A percentile compares a stretch with the other conserved stretches of the same genome.
Conservation (phyloP, 2,888 invertebrate genomes). For the Timema podura region DNA sequence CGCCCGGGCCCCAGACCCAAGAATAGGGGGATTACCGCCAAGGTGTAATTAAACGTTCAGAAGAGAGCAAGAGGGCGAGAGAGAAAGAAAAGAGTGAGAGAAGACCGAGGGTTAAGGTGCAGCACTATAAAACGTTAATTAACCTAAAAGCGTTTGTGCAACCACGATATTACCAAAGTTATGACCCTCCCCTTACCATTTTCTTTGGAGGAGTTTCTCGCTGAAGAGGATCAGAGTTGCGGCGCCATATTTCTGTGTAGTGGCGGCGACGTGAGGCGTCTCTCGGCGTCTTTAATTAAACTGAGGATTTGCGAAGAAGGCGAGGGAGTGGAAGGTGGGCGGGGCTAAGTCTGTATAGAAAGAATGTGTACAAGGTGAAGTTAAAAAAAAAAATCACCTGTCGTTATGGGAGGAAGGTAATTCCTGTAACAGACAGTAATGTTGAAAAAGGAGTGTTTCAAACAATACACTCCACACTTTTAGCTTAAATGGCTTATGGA, state of each 20-base stretch:
- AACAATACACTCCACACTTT: too few relatives aligned
- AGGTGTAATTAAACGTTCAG: conserved; percentile 5
- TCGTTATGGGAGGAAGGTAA: too few relatives aligned
- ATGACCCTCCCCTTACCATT: neutral
- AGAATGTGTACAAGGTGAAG: too few relatives aligned
- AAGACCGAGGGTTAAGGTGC: neutral
- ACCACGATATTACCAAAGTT: conserved; percentile 12
- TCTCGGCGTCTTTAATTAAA: conserved; percentile 13
- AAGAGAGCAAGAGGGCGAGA: neutral
- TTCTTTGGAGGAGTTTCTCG: conserved; percentile 11
- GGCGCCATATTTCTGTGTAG: conserved; percentile 16
- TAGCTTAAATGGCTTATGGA: too few relatives aligned
- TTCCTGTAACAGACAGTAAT: too few relatives aligned
- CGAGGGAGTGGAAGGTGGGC: neutral
- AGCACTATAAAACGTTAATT: conserved; percentile 14
- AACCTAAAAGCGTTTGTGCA: conserved; percentile 6
- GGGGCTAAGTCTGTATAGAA: neutral
- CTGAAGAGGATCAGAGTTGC: conserved; percentile 8
- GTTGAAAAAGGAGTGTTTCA: too few relatives aligned
- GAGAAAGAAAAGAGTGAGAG: neutral
- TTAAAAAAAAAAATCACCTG: too few relatives aligned
- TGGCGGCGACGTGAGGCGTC: neutral
- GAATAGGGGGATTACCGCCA: neutral
- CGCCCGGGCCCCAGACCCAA: too few relatives aligned
- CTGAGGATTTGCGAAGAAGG: conserved; percentile 4